These are phyloP conservation scores for Gopherus evgoodei DNA, from an alignment of 2,113 vertebrate genomes.

Conservation along the genomic window DNA sequence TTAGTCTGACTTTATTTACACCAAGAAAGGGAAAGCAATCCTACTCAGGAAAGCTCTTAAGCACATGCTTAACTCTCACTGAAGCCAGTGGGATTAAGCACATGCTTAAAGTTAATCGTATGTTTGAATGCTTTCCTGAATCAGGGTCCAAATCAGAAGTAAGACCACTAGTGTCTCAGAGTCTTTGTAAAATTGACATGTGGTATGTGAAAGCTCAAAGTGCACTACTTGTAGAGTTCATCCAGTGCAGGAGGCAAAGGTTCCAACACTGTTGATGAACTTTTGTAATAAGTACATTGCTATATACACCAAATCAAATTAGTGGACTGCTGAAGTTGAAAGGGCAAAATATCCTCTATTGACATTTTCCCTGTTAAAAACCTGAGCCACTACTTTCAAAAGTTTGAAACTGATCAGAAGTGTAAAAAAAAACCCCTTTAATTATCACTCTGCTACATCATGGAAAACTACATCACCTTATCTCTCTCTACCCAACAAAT, in stretches of 20 bases:
- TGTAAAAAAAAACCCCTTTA: not conserved
- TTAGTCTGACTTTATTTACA: no score
- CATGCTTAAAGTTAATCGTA: no score
- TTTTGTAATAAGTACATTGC: constrained; percentile 30
- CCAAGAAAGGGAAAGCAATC: no score
- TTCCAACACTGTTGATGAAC: no score
- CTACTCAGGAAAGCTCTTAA: no score
- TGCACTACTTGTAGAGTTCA: no score
- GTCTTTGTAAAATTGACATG: rapidly evolving
- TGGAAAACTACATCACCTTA: not conserved
- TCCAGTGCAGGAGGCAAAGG: no score
- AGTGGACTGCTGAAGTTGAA: constrained; percentile 42
- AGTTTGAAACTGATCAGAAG: constrained; percentile 28
- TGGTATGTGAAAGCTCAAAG: no score
- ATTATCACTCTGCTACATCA: not conserved
- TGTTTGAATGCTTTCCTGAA: no score
- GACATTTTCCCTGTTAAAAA: not conserved
- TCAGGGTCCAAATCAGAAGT: no score
- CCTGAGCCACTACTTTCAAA: constrained; percentile 34
- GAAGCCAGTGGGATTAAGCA: no score
- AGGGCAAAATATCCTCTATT: not conserved
- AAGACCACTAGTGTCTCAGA: not conserved
- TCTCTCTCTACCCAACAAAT: not conserved
- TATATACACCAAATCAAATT: constrained; percentile 44
- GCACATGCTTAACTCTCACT: no score